Evolutionary conservation across 2,888 invertebrate genomes (phyloP).

Genomic region (Rotaria magnacalcarata): DNA sequence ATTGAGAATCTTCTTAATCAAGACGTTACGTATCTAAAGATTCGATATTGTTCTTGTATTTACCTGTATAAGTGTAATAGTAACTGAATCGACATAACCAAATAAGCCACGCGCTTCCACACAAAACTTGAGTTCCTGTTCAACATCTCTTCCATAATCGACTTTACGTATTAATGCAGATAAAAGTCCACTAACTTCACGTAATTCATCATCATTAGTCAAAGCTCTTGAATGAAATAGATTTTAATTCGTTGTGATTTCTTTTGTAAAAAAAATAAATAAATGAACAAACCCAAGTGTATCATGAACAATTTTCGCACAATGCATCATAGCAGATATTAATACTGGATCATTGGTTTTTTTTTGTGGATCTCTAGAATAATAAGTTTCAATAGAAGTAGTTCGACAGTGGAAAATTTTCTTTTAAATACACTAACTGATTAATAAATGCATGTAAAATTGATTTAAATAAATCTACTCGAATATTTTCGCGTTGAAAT

Average conservation of each 20-base stretch:
- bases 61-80: slow-evolving; percentile 79
- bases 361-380: slow-evolving; percentile 57
- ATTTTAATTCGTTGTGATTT: not conserved
- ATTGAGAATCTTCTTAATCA: too few relatives aligned
- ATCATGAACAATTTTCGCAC: slow-evolving; percentile 83
- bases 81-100: slow-evolving; percentile 80
- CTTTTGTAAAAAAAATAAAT: slow-evolving; percentile 35
- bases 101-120: slow-evolving; percentile 84
- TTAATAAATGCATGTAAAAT: slow-evolving; percentile 64
- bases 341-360: slow-evolving; percentile 77
- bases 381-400: not conserved
- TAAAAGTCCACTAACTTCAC: slow-evolving; percentile 77
- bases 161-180: slow-evolving; percentile 75
- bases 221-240: slow-evolving; percentile 67
- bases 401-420: not conserved
- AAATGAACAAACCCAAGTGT: slow-evolving; percentile 71
- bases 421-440: not conserved
- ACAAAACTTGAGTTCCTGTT: slow-evolving; percentile 84
- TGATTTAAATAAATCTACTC: slow-evolving; percentile 77
- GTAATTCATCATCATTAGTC: slow-evolving; percentile 83
- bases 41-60: slow-evolving; percentile 48
- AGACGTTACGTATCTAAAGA: too few relatives aligned
- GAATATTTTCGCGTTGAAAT: slow-evolving; percentile 76
- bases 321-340: slow-evolving; percentile 78
- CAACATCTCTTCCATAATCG: slow-evolving; percentile 75